phyloP scores from a whole-genome alignment of 2,797 vertebrate species.

The Gadopsis marmoratus region DNA sequence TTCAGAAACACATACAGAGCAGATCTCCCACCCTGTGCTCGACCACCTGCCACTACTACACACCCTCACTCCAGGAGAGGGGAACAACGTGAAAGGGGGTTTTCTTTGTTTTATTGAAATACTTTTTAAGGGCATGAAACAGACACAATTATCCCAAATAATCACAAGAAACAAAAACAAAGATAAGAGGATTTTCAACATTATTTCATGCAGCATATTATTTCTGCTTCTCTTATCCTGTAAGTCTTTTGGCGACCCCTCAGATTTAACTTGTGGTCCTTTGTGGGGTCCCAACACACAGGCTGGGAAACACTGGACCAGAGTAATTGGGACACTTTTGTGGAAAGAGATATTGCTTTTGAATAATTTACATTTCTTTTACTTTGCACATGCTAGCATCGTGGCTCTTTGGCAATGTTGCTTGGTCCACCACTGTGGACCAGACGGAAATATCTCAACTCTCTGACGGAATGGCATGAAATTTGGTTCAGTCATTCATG shows the following conservation, averaged over 20 bases:
- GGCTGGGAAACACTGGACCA: too few species aligned
- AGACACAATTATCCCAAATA: neutral
- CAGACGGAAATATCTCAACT: neutral
- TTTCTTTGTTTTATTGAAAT: neutral
- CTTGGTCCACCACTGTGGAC: neutral
- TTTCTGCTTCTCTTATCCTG: neutral
- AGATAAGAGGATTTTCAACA: neutral
- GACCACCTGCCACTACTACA: conserved; percentile 18
- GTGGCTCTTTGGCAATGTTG: neutral
- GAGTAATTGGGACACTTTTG: neutral
- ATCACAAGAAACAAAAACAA: conserved; percentile 1
- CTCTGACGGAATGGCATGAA: neutral
- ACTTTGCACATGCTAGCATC: neutral
- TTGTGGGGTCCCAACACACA: too few species aligned
- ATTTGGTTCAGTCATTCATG: neutral
- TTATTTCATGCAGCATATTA: neutral
- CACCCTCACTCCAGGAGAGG: conserved; percentile 30
- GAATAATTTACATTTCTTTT: neutral
- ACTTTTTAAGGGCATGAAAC: neutral
- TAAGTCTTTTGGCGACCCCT: too few species aligned
- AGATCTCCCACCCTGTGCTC: conserved; percentile 45
- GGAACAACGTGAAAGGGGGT: neutral
- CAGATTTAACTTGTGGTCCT: too few species aligned
- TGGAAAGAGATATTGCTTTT: neutral
- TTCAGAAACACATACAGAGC: conserved; percentile 44